Evolutionary conservation across 1,140 invertebrate genomes (phyloP).

Genomic region (Halictus rubicundus): DNA sequence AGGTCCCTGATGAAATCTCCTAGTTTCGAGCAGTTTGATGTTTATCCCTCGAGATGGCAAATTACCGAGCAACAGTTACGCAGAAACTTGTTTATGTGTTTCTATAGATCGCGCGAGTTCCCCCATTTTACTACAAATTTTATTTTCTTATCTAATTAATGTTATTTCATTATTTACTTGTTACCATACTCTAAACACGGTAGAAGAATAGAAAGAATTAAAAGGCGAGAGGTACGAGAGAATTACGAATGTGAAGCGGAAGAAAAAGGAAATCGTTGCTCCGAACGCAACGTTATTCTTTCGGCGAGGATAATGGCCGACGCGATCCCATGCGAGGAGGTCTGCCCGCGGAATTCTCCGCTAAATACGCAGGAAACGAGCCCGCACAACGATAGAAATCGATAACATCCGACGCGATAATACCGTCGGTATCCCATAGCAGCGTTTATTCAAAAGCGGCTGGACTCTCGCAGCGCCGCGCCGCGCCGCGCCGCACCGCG

Average conservation of each 20-base stretch:
- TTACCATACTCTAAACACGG: too few relatives aligned
- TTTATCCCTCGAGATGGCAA: background rate
- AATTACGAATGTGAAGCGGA: background rate
- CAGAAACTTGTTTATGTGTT: too few relatives aligned
- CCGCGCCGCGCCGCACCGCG: too few relatives aligned
- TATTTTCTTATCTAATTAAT: too few relatives aligned
- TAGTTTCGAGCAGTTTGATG: background rate
- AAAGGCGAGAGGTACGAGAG: too few relatives aligned
- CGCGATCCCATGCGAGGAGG: conserved; percentile 2
- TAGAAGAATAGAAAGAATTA: too few relatives aligned
- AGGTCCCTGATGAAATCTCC: background rate
- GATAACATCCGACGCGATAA: conserved; percentile 51
- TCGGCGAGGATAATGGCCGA: conserved; percentile 8
- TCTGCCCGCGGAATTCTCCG: conserved; percentile 28
- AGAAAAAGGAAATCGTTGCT: background rate
- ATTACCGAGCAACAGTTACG: too few relatives aligned
- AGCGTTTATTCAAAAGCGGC: conserved; percentile 56
- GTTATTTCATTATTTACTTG: too few relatives aligned
- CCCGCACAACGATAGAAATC: conserved; percentile 41
- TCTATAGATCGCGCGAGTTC: too few relatives aligned
- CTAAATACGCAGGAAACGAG: conserved; percentile 52
- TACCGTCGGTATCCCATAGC: conserved; percentile 45
- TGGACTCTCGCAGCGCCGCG: conserved; percentile 53
- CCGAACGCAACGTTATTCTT: background rate
- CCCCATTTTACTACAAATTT: too few relatives aligned